Conservation (phyloP, 1,140 invertebrate species). For the Anthonomus grandis region DNA sequence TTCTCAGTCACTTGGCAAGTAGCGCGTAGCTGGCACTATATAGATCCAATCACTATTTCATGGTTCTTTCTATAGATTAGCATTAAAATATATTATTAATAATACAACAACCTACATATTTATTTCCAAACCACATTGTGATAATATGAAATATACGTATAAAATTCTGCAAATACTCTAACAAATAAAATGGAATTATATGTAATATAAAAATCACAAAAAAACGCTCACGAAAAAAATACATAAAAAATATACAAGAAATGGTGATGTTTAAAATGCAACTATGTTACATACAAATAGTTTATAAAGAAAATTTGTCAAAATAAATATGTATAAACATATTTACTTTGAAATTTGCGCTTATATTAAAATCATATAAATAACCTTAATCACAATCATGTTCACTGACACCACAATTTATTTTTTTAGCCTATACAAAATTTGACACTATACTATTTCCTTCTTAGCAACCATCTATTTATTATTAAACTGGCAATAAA, state of each 20-base stretch:
- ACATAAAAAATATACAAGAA: constrained; percentile 11
- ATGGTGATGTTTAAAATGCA: constrained; percentile 5
- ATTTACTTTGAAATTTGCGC: not conserved
- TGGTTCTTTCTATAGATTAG: too few relatives aligned
- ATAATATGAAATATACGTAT: not conserved
- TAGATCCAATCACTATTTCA: too few relatives aligned
- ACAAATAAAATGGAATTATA: too few relatives aligned
- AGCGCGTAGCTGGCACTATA: too few relatives aligned
- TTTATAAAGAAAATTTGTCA: too few relatives aligned
- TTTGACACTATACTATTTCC: not conserved
- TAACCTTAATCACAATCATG: constrained; percentile 5
- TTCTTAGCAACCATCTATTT: constrained; percentile 31
- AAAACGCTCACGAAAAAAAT: too few relatives aligned
- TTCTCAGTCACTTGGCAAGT: too few relatives aligned
- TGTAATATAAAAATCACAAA: too few relatives aligned
- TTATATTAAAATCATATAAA: too few relatives aligned
- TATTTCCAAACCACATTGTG: constrained; percentile 30
- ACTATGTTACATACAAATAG: too few relatives aligned
- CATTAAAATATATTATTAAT: too few relatives aligned
- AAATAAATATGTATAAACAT: not conserved
- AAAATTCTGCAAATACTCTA: too few relatives aligned
- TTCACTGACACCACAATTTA: constrained; percentile 4
- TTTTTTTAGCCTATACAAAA: not conserved
- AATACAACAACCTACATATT: constrained; percentile 3
- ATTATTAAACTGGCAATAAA: constrained; percentile 54